These are phyloP conservation scores for Gallinago jamesoni DNA, from an alignment of 2,113 vertebrate genomes.

Conservation along the genomic window DNA sequence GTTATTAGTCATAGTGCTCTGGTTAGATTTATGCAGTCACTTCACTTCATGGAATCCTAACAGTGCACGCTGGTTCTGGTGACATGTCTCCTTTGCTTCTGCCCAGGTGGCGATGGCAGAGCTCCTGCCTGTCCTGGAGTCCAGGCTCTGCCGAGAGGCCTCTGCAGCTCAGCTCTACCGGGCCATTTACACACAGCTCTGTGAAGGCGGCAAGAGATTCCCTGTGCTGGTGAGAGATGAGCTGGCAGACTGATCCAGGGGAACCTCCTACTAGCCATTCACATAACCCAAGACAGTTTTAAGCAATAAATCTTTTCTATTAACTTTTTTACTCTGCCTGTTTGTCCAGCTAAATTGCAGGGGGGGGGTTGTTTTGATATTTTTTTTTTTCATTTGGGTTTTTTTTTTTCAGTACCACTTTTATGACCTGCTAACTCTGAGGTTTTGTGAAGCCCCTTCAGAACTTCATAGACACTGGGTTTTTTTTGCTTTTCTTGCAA, in stretches of 20 bases:
- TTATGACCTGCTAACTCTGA: neutral
- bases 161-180: slow-evolving; percentile 69
- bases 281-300: neutral
- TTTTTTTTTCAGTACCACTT: neutral
- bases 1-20: neutral
- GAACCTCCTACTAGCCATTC: neutral
- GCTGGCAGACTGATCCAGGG: slow-evolving; percentile 62
- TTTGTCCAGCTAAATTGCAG: neutral
- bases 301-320: slow-evolving; percentile 36
- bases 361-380: neutral
- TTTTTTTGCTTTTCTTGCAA: neutral
- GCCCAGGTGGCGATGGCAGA: slow-evolving; percentile 81
- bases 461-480: neutral
- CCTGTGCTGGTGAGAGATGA: slow-evolving; percentile 83
- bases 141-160: neutral
- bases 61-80: neutral
- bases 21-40: neutral
- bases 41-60: neutral
- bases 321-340: neutral
- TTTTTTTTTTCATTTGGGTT: no score
- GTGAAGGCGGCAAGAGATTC: slow-evolving; percentile 81
- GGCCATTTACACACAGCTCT: slow-evolving; percentile 83
- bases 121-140: slow-evolving; percentile 73
- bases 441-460: neutral
- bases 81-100: neutral